phyloP scores from a whole-genome alignment of 2,888 invertebrate species.

The Byasa hedistus region DNA sequence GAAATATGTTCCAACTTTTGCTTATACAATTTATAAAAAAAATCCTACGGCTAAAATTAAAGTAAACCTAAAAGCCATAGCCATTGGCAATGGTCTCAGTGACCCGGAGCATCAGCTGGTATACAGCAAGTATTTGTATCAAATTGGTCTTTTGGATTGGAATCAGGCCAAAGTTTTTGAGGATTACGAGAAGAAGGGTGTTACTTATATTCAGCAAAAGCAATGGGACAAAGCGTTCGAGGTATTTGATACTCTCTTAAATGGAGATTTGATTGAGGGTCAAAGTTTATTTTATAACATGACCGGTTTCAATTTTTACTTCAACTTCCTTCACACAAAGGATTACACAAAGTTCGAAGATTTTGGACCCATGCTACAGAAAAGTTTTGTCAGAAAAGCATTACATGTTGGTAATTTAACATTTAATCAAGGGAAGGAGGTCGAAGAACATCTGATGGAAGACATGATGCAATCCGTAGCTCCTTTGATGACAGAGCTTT shows the following conservation, averaged over 20 bases:
- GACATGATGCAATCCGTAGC: constrained; percentile 92
- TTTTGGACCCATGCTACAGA: constrained; percentile 83
- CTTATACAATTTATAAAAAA: constrained; percentile 84
- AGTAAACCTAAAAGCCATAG: constrained; percentile 85
- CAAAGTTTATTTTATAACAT: constrained; percentile 84
- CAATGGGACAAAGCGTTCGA: constrained; percentile 86
- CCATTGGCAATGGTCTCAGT: constrained; percentile 89
- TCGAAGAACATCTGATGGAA: constrained; percentile 84
- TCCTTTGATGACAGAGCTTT: constrained; percentile 83
- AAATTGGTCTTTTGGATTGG: constrained; percentile 85
- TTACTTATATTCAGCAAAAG: constrained; percentile 80
- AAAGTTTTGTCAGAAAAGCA: constrained; percentile 81
- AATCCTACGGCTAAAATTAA: constrained; percentile 82
- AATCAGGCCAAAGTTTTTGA: constrained; percentile 82
- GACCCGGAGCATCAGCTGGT: constrained; percentile 89
- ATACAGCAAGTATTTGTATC: constrained; percentile 89
- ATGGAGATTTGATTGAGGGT: constrained; percentile 82
- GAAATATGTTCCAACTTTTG: constrained; percentile 86
- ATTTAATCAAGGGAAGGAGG: constrained; percentile 82
- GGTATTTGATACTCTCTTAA: constrained; percentile 84
- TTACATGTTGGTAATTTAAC: constrained; percentile 92
- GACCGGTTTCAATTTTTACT: constrained; percentile 88
- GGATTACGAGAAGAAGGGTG: constrained; percentile 79
- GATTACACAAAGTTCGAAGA: constrained; percentile 74
- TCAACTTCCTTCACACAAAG: constrained; percentile 84